Conservation (phyloP, 2,888 invertebrate species). For the Stenolophus ochropezus region DNA sequence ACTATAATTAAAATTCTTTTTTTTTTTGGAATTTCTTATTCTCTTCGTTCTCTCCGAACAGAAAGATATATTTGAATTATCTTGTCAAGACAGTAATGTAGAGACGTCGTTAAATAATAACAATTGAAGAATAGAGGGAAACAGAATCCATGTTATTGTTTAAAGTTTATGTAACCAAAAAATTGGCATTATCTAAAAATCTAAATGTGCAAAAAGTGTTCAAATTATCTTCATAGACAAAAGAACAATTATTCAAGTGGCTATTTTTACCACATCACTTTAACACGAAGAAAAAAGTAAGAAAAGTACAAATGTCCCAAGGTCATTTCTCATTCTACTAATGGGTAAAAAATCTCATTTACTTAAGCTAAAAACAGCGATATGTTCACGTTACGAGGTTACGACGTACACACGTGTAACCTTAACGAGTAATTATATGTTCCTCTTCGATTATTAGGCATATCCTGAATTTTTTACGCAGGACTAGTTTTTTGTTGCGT, state of each 20-base stretch:
- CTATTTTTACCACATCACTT: constrained; percentile 36
- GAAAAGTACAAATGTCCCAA: constrained; percentile 15
- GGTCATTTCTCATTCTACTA: constrained; percentile 36
- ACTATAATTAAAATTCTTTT: too few species aligned
- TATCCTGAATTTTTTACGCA: constrained; percentile 44
- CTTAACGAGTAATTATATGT: constrained; percentile 32
- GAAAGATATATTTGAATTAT: too few species aligned
- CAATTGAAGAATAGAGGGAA: too few species aligned
- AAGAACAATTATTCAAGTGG: constrained; percentile 28
- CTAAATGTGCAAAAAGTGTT: neutral
- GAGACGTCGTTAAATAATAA: too few species aligned
- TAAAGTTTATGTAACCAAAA: neutral
- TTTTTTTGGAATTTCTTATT: too few species aligned
- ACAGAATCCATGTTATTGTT: neutral
- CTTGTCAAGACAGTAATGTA: too few species aligned
- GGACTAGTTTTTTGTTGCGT: constrained; percentile 8
- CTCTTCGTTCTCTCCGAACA: too few species aligned
- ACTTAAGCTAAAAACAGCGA: constrained; percentile 4
- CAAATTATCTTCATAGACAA: constrained; percentile 6
- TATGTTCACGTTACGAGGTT: constrained; percentile 37
- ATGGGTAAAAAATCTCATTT: constrained; percentile 41
- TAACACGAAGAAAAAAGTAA: constrained; percentile 37
- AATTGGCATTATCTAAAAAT: neutral
- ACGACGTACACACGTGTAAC: constrained; percentile 24
- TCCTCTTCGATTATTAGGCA: constrained; percentile 43